A percentile compares a stretch with the other conserved stretches of the same genome.
Evolutionary conservation across 2,113 vertebrate species (phyloP).

Genomic region (Callionymus lyra): DNA sequence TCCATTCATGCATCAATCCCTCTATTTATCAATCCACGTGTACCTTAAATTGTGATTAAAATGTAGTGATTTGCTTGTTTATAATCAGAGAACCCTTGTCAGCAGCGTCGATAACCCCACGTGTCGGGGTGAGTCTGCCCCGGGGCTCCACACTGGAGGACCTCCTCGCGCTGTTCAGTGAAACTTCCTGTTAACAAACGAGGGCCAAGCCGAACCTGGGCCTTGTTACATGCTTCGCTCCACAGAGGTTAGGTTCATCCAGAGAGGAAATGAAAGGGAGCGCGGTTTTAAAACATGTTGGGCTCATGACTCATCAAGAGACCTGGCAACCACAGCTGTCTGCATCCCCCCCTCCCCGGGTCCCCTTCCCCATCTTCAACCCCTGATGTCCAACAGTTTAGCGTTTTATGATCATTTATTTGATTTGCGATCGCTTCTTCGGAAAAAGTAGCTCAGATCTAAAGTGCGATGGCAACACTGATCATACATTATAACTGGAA

Average conservation of each 20-base stretch:
- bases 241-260: conserved; percentile 40
- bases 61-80: too few relatives aligned
- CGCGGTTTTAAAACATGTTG: conserved; percentile 41
- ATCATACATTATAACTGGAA: too few relatives aligned
- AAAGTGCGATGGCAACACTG: background rate
- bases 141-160: conserved; percentile 9
- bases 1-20: too few relatives aligned
- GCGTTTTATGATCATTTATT: too few relatives aligned
- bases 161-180: conserved; percentile 27
- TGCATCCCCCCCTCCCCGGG: too few relatives aligned
- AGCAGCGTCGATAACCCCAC: too few relatives aligned
- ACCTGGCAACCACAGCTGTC: conserved; percentile 8
- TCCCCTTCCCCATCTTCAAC: too few relatives aligned
- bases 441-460: conserved; percentile 3
- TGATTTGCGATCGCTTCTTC: too few relatives aligned
- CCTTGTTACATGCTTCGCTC: conserved; percentile 33
- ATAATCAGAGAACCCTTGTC: too few relatives aligned
- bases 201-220: conserved; percentile 19
- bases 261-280: conserved; percentile 55
- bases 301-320: conserved; percentile 44
- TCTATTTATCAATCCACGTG: too few relatives aligned
- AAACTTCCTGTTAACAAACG: conserved; percentile 52
- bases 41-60: too few relatives aligned
- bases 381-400: too few relatives aligned
- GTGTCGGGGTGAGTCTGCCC: conserved; percentile 32